Evolutionary conservation across 1,140 invertebrate genomes (phyloP).

Genomic region (Drosophila watanabei): DNA sequence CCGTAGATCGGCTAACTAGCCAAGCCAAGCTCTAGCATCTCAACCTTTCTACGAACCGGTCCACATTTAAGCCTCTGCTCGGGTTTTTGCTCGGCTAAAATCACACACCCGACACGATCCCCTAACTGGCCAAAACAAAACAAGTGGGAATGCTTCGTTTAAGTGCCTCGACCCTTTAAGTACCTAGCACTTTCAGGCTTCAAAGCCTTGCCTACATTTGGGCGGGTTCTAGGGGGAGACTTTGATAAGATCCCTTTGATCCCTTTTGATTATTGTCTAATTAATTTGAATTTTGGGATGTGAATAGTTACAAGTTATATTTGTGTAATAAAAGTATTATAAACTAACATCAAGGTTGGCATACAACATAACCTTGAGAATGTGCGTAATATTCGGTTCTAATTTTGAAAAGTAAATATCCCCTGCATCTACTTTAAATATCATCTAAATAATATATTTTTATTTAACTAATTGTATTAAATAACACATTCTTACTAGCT

Average conservation of each 20-base stretch:
- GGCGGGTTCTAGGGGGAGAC: not conserved
- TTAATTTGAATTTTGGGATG: not conserved
- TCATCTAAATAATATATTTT: too few species aligned
- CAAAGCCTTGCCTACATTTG: slow-evolving; percentile 4
- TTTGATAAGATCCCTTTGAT: not conserved
- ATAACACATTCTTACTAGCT: not conserved
- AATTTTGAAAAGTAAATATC: too few species aligned
- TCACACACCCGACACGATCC: slow-evolving; percentile 4
- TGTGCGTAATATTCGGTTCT: too few species aligned
- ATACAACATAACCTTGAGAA: too few species aligned
- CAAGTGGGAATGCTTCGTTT: slow-evolving; percentile 1
- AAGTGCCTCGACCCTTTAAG: slow-evolving; percentile 1
- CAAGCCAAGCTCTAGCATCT: slow-evolving; percentile 58
- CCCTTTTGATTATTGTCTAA: too few species aligned
- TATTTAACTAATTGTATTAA: not conserved
- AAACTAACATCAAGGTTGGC: too few species aligned
- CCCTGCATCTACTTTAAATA: too few species aligned
- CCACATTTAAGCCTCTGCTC: slow-evolving; percentile 73
- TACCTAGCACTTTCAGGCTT: not conserved
- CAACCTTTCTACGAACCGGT: slow-evolving; percentile 79
- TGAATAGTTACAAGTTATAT: not conserved
- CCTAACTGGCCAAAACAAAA: slow-evolving; percentile 33
- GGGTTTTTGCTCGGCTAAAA: slow-evolving; percentile 42
- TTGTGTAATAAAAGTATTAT: not conserved
- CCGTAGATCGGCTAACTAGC: slow-evolving; percentile 11